Percentiles rank a stretch among this genome's conserved stretches.
Conservation (phyloP, 1,140 invertebrate genomes). For the Scaptomyza hsui region DNA sequence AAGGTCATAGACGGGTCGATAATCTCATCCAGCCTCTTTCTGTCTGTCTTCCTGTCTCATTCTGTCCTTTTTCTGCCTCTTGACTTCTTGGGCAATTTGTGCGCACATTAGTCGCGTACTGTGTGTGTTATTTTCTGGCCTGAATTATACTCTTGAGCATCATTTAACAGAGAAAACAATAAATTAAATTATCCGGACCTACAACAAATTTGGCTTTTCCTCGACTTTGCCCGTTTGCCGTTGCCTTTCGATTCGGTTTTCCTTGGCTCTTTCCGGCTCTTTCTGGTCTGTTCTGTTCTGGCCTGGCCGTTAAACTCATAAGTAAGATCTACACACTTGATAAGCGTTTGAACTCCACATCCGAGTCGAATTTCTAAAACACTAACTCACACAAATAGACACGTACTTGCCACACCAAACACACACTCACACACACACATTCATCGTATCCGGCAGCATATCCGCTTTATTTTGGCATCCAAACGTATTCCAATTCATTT, state of each 20-base stretch:
- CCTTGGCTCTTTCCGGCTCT: conserved; percentile 19
- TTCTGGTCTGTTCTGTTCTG: conserved; percentile 1
- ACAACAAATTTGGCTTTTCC: conserved; percentile 80
- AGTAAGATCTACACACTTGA: conserved; percentile 82
- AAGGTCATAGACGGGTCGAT: conserved; percentile 48
- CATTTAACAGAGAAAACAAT: conserved; percentile 82
- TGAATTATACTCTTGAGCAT: conserved; percentile 82
- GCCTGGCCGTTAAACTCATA: conserved; percentile 67
- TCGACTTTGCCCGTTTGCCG: conserved; percentile 30
- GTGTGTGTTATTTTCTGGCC: conserved; percentile 32
- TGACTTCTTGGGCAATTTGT: conserved; percentile 62
- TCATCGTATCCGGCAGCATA: conserved; percentile 60
- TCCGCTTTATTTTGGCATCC: conserved; percentile 74
- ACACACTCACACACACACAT: conserved; percentile 37
- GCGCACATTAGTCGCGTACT: conserved; percentile 68
- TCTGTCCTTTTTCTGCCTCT: conserved; percentile 9
- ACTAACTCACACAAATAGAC: conserved; percentile 81
- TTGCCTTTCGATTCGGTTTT: neutral
- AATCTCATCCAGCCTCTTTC: conserved; percentile 5
- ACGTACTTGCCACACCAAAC: conserved; percentile 51
- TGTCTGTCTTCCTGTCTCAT: too few species aligned
- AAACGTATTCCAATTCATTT: conserved; percentile 80
- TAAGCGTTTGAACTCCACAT: conserved; percentile 77
- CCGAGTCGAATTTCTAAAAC: conserved; percentile 76
- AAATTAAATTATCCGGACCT: conserved; percentile 77